These are phyloP conservation scores for Numenius phaeopus DNA, from an alignment of 2,797 vertebrate species.

Conservation along the genomic window DNA sequence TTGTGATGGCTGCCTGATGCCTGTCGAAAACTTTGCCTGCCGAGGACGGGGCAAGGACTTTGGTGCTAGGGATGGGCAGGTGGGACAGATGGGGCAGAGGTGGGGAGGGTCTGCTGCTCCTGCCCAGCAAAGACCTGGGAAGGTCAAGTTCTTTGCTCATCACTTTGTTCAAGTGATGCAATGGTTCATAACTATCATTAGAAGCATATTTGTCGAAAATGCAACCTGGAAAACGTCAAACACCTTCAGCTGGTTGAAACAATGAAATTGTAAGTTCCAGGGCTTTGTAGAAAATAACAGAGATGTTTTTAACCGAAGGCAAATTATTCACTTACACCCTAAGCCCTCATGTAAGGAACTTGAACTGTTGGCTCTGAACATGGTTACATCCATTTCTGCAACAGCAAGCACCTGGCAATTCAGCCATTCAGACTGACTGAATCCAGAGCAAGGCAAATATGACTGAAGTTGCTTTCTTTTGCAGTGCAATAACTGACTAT, in stretches of 20 bases:
- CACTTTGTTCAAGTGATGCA: background rate
- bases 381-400: background rate
- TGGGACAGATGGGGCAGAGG: accelerated
- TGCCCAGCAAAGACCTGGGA: background rate
- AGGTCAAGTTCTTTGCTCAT: background rate
- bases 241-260: background rate
- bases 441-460: background rate
- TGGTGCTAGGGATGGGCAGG: background rate
- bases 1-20: background rate
- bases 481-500: background rate
- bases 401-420: background rate
- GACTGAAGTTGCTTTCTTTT: background rate
- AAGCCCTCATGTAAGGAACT: background rate
- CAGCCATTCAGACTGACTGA: background rate
- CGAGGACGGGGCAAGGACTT: accelerated
- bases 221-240: background rate
- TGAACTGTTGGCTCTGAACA: background rate
- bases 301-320: background rate
- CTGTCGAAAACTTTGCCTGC: background rate
- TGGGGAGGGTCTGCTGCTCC: background rate
- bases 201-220: background rate
- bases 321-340: background rate
- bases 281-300: background rate
- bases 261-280: background rate
- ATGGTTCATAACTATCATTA: background rate